Evolutionary conservation across 1,140 invertebrate species (phyloP).

Genomic region (Coptotermes formosanus): DNA sequence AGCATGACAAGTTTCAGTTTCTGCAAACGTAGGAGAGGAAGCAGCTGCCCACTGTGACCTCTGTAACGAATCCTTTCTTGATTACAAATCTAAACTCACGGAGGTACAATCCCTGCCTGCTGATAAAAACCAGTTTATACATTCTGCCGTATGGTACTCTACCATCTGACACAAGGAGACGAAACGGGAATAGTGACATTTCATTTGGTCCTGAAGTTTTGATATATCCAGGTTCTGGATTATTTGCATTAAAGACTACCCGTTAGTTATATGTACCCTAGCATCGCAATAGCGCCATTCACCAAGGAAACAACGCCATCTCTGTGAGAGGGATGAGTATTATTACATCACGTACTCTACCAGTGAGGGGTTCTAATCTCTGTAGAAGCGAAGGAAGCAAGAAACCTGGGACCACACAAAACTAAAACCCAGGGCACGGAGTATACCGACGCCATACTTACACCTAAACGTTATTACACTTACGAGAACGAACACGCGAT

Average conservation of each 20-base stretch:
- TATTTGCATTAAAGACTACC: not conserved
- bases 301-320: not conserved
- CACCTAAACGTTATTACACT: not conserved
- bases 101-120: not conserved
- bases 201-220: not conserved
- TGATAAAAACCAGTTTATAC: not conserved
- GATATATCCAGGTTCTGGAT: not conserved
- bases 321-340: not conserved
- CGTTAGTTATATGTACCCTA: not conserved
- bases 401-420: not conserved
- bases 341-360: conserved; percentile 7
- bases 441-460: not conserved
- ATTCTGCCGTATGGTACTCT: too few relatives aligned
- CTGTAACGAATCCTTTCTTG: too few relatives aligned
- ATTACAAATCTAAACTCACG: not conserved
- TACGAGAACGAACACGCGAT: not conserved
- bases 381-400: not conserved
- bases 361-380: not conserved
- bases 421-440: not conserved
- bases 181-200: not conserved
- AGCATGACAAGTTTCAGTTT: not conserved
- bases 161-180: not conserved
- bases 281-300: not conserved
- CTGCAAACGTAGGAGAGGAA: not conserved
- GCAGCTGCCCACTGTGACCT: not conserved